These are phyloP conservation scores for Cheilosia variabilis DNA, from an alignment of 2,888 invertebrate species.

Conservation along the genomic window DNA sequence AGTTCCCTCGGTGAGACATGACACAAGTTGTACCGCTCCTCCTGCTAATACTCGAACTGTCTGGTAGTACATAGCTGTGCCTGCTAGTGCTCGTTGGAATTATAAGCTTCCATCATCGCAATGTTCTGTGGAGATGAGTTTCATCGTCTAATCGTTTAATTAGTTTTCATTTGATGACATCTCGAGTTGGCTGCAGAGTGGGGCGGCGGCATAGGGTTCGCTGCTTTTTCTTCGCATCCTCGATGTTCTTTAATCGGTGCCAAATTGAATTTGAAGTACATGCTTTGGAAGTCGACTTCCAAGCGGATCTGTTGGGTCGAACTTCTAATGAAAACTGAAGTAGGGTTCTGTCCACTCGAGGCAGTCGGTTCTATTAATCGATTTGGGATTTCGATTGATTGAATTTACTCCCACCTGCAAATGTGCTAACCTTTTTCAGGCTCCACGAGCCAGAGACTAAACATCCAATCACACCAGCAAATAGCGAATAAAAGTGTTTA, in stretches of 20 bases:
- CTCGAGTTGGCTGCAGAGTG: slow-evolving; percentile 42
- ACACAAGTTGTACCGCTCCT: slow-evolving; percentile 42
- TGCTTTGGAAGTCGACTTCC: slow-evolving; percentile 7
- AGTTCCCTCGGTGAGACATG: slow-evolving; percentile 55
- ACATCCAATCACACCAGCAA: slow-evolving; percentile 37
- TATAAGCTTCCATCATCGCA: slow-evolving; percentile 68
- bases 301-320: not conserved
- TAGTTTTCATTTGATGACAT: slow-evolving; percentile 72
- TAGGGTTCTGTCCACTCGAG: not conserved
- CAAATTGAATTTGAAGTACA: slow-evolving; percentile 53
- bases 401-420: not conserved
- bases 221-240: not conserved
- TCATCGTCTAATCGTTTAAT: slow-evolving; percentile 73
- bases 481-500: slow-evolving; percentile 42
- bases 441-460: not conserved
- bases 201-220: not conserved
- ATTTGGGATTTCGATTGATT: not conserved
- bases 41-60: not conserved
- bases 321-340: not conserved
- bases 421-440: not conserved
- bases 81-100: slow-evolving; percentile 47
- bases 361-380: not conserved
- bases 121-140: slow-evolving; percentile 65
- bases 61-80: slow-evolving; percentile 10
- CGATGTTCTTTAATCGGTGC: slow-evolving; percentile 34